Base-by-base conservation (phyloP, 2,797 vertebrate species). In the Artibeus lituratus region DNA sequence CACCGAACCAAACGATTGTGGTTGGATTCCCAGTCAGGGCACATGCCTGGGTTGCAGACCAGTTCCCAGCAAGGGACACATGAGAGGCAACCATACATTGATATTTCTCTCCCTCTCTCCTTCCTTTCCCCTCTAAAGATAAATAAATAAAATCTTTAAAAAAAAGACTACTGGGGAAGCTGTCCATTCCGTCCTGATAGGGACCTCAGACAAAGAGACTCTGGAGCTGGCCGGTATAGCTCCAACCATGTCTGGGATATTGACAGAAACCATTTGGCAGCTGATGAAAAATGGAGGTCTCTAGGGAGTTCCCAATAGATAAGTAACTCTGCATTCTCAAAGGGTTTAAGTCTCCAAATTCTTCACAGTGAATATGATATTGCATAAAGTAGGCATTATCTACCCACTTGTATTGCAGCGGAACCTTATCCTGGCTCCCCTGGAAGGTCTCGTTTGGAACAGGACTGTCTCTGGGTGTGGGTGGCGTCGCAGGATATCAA, bases 381-480 rank as follows among this genome's bases (percentile, higher is more conserved):
- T n/a, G n/a, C n/a, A n/a, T n/a, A n/a, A n/a, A 92, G 26, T 47
- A 90, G 74, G 35, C 37, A 39, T 92, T 65, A 76, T 55, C 70
- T 11, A 4, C 88, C 85, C 86, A 82, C 88, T 86, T 77, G 29
- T 72, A 95, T 22, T 82, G 47, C 29, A 51, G 55, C 35, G 77
- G 94, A 87, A 59, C 77, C 65, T 73, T 92, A 88, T 82, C 29
- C 2, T 19, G 49, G 69, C 35, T 37, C 49, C 42, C 42, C 93
- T 59, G 69, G 24, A 91, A 80, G 88, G 86, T 78, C 77, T 72
- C 35, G 3, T 70, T 78, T 93, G 85, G 29, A 94, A 92, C 78
- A 90, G 53, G 80, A 65, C 39, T 26, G 53, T 53, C 67, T 95
- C 90, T 35, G 55, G 11, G 26, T 44, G n/a, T 47, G 69, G 49